These are phyloP conservation scores for Axinella damicornis DNA, from an alignment of 37 sponge, comb jelly and placozoan species.

Conservation along the genomic window DNA sequence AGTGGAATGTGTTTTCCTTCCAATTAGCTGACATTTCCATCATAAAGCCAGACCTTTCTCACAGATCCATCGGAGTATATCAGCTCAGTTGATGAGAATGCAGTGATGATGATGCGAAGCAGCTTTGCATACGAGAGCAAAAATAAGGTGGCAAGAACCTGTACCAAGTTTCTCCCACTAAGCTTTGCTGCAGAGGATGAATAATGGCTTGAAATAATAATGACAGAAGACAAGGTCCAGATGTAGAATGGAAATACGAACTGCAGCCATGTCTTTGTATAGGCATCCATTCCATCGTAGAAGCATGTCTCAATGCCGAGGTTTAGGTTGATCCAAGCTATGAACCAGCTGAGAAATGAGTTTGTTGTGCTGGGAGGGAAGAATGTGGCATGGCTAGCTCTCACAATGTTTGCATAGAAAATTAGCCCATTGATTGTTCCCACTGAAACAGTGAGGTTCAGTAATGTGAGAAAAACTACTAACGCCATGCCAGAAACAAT, in stretches of 20 bases:
- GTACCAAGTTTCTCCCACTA: not conserved
- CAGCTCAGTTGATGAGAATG: not conserved
- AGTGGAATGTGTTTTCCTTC: not conserved
- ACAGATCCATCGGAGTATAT: not conserved
- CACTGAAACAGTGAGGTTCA: slow-evolving; percentile 41
- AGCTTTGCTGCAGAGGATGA: not conserved
- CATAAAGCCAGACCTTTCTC: slow-evolving; percentile 11
- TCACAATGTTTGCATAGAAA: slow-evolving; percentile 33
- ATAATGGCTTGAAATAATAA: not conserved
- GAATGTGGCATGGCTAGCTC: not conserved
- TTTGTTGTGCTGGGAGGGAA: not conserved
- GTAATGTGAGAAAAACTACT: not conserved
- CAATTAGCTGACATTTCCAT: slow-evolving; percentile 34
- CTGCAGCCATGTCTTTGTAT: not conserved
- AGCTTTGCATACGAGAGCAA: slow-evolving; percentile 11
- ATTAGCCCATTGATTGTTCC: slow-evolving; percentile 45
- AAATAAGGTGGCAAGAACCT: slow-evolving; percentile 8
- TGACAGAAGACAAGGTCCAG: not conserved
- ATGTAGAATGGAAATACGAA: slow-evolving; percentile 19
- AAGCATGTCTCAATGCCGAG: slow-evolving; percentile 22
- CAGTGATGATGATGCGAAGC: not conserved
- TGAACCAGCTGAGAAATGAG: not conserved
- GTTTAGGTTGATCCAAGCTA: slow-evolving; percentile 23
- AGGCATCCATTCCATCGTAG: slow-evolving; percentile 34
- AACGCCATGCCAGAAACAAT: not conserved